These are phyloP conservation scores for Rhinatrema bivittatum DNA, from an alignment of 2,797 vertebrate genomes.

Conservation along the genomic window DNA sequence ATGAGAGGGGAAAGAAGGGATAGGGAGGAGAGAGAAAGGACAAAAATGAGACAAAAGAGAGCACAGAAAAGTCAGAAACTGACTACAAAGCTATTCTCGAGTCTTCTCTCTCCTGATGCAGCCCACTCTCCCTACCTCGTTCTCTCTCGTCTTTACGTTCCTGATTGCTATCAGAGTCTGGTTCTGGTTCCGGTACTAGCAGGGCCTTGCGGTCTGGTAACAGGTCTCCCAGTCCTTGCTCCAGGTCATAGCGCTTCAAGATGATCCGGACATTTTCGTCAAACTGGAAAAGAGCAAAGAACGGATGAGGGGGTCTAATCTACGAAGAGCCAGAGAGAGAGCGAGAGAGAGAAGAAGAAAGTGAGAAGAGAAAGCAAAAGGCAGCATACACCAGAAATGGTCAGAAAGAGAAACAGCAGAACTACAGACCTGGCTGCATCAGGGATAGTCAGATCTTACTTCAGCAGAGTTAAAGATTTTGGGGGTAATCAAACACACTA, in stretches of 20 bases:
- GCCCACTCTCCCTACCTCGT: slow-evolving; percentile 38
- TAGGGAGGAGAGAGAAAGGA: neutral
- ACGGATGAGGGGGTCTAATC: neutral
- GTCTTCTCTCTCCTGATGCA: neutral
- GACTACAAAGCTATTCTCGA: no score
- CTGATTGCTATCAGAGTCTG: slow-evolving; percentile 91
- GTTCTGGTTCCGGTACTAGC: slow-evolving; percentile 89
- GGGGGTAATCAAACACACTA: no score
- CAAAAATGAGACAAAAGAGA: neutral
- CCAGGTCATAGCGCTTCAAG: slow-evolving; percentile 74
- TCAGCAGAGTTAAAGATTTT: no score
- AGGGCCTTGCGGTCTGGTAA: slow-evolving; percentile 77
- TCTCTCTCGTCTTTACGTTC: slow-evolving; percentile 85
- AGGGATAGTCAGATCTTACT: no score
- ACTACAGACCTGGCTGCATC: no score
- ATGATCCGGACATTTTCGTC: slow-evolving; percentile 88
- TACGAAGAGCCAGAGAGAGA: neutral
- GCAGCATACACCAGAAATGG: neutral
- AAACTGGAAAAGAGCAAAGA: slow-evolving; percentile 56
- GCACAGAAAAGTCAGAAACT: no score
- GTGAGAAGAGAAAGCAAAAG: neutral
- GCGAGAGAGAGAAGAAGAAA: neutral
- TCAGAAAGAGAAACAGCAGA: neutral
- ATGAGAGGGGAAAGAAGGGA: no score
- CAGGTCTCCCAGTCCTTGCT: slow-evolving; percentile 72